Evolutionary conservation across 2,113 vertebrate genomes (phyloP), one percentile per base, ranked within the genome.

Genomic region (Burhinus oedicnemus): DNA sequence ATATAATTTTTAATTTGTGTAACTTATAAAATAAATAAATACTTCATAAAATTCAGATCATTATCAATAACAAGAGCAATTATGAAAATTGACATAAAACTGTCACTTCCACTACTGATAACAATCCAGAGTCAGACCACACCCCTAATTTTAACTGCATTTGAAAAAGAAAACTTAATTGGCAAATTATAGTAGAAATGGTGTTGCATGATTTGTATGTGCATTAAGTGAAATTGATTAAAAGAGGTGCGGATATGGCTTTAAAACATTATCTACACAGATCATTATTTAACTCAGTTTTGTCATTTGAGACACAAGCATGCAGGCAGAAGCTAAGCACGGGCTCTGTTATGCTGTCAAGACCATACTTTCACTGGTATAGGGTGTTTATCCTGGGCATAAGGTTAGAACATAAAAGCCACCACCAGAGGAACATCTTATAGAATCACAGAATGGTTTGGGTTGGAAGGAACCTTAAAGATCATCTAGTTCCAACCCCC

Each of bases 301-400:
- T 61, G 30, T 40, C 60, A 45, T 34, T 11, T 23, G 22, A 52
- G 61, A 54, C 12, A 42, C 26, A 38, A 64, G 21, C 7, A 12
- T 7, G 12, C 1, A 3, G 70, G n/a, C 60, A 42, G 27, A 92
- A 69, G 45, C 40, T 42, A 70, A 60, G 29, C 45, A 58, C 2
- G 0, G 0, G 36, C 55, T 77, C 69, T 1, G 4, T 3, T 19
- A 27, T 8, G 30, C 40, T 69, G 26, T 34, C 45, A 26, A 84
- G 47, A 62, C 40, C 16, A 3, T 34, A 36, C 30, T 68, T 54
- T 27, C 40, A 47, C 25, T 25, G 8, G 8, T 5, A n/a, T 0
- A 1, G 47, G 15, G 23, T 22, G 20, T 17, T 60, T 15, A 79
- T 15, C 38, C 40, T 52, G 0, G 8, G 9, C 25, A 51, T 16